Evolutionary conservation across 2,797 vertebrate genomes (phyloP), one percentile per base, ranked within the genome.

Genomic region (Geotrypetes seraphini): DNA sequence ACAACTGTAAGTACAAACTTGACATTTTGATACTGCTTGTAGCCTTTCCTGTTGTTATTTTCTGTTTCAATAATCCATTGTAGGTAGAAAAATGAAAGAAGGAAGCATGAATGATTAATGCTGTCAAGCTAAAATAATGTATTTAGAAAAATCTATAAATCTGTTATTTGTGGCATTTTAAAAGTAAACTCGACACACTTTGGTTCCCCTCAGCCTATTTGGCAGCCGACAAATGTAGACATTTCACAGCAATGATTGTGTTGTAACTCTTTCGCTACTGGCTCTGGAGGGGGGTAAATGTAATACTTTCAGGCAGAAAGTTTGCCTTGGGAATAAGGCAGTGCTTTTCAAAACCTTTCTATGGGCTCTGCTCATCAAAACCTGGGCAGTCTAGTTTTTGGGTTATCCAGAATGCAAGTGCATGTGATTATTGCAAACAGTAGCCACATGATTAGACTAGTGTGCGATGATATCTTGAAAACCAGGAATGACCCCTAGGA

Each of bases 21-120:
- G 95, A 97, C 95, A 98, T 97, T 98, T 97, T 90, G 89, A 94
- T 93, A 86, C 90, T 50, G 88, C 92, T 87, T 79, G 82, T 60
- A 88, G 90, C 81, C 83, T 89, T 84, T 83, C 83, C 78, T 78
- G 78, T 87, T 84, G 84, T 85, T 96, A 89, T 92, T 95, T 95
- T 94, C 90, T 91, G 88, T 97, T 95, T 90, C 91, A 92, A 91
- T 93, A 96, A 96, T 89, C 91, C 89, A 87, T 89, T 87, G 88
- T 83, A 87, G 86, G 83, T 72, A 80, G 78, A 81, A 79, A 81
- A 81, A 79, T 79, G 78, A 79, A 80, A 81, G 81, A 71, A 76
- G 82, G 82, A 88, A 87, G 85, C 84, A 87, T 92, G 91, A 95
- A 90, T 93, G 89, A 97, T 96, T 96, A 94, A 95, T 90, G 90